Percentiles rank a stretch among this genome's conserved stretches.
phyloP scores from a whole-genome alignment of 2,888 invertebrate genomes.

The Germaria angustata region DNA sequence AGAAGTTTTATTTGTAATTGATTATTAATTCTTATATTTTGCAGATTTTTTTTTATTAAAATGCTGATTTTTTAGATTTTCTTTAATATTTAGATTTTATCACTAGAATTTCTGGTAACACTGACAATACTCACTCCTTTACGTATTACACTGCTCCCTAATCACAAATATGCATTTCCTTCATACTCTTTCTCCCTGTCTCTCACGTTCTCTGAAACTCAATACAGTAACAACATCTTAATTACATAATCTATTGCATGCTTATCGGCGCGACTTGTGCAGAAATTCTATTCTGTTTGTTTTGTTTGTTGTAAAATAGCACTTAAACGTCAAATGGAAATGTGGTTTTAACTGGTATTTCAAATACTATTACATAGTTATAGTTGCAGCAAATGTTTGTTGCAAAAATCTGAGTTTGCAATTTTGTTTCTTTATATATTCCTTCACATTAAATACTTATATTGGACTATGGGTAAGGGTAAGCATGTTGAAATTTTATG shows the following conservation, averaged over 20 bases:
- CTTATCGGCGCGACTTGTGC: neutral
- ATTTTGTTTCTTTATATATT: constrained; percentile 1
- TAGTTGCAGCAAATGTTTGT: neutral
- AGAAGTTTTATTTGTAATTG: no score
- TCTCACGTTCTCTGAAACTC: neutral
- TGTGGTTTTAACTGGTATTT: constrained; percentile 29
- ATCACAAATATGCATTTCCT: neutral
- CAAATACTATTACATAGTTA: neutral
- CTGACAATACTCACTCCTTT: no score
- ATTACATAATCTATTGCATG: constrained; percentile 4
- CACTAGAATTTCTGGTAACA: no score
- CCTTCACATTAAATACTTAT: neutral
- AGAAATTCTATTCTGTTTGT: neutral
- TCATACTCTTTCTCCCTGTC: no score
- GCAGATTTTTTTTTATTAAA: no score
- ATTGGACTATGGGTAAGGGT: neutral
- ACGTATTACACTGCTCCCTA: no score
- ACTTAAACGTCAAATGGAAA: constrained; percentile 4
- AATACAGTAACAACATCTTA: constrained; percentile 8
- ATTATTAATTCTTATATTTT: no score
- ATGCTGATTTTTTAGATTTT: no score
- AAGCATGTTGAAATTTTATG: neutral
- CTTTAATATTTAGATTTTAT: no score
- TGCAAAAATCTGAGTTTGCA: constrained; percentile 23
- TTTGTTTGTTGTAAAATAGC: neutral